Evolutionary conservation across 1,140 invertebrate species (phyloP).

Genomic region (Hylaeus anthracinus): DNA sequence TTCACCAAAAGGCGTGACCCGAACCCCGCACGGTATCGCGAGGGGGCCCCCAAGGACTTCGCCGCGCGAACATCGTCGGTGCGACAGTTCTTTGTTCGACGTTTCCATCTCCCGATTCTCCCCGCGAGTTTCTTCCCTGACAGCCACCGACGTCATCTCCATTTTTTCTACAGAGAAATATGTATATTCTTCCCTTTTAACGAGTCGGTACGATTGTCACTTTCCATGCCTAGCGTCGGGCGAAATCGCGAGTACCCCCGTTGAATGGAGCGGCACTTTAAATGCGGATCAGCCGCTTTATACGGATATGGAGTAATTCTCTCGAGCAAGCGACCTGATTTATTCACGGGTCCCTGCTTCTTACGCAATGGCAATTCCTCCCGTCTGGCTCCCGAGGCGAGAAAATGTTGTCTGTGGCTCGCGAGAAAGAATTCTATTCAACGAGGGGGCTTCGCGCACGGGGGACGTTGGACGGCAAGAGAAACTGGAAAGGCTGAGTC

Average conservation of each 20-base stretch:
- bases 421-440: conserved; percentile 28
- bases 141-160: no score
- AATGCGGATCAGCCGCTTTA: conserved; percentile 31
- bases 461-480: no score
- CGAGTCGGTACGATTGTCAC: conserved; percentile 42
- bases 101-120: not conserved
- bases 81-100: not conserved
- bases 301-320: conserved; percentile 42
- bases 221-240: conserved; percentile 13
- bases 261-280: conserved; percentile 44
- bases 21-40: no score
- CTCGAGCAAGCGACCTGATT: conserved; percentile 49
- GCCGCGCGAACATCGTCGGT: no score
- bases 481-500: no score
- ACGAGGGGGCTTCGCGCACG: not conserved
- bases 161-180: no score
- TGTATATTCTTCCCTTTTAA: conserved; percentile 2
- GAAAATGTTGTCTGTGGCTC: conserved; percentile 15
- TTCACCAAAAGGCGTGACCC: no score
- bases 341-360: conserved; percentile 33
- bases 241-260: not conserved
- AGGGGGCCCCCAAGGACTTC: no score
- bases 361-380: conserved; percentile 29
- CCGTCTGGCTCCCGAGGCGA: not conserved
- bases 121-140: no score